Base-by-base conservation (phyloP, 2,113 vertebrate genomes). In the Callionymus lyra region DNA sequence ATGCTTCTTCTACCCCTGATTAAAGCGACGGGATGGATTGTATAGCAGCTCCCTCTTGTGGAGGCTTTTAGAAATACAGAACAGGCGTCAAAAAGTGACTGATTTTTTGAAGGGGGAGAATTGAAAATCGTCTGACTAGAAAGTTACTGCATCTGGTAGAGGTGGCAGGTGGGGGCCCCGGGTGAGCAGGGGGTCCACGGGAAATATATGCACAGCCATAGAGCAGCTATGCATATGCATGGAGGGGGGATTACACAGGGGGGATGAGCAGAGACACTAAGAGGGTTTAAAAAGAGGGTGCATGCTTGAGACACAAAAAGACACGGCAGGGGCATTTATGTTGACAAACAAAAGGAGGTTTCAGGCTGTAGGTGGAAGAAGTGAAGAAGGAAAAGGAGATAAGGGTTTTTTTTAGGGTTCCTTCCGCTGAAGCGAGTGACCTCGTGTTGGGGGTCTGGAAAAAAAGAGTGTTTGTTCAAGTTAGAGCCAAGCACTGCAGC, bases 1-100 rank as follows among this genome's bases (percentile, higher is more conserved):
- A 59, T 27, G 53, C 46, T 32, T 50, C 16, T 32, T 12, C 27
- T n/a, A n/a, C 32, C 41, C 27, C 10, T 21, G 16, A 36, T 44
- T 46, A 32, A 41, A 63, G 38, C 33, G 45, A 41, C 52, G 66
- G 82, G 83, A 91, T 88, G 84, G 75, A 84, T 85, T 95, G 90
- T 89, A 84, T 87, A 90, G 89, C 88, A 90, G 90, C 93, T 89
- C 90, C 91, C 93, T 96, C 93, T 97, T 91, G 91, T 95, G 93
- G 92, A 80, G 61, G 34, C 52, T 64, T 6, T 10, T 19, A 43
- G 53, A 65, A 82, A 44, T 73, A 67, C 65, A 66, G 9, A 19
- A 73, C 53, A 44, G 44, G 43, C 4, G 4, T 27, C 21, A 27
- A 27, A 27, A 8, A 4, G 21, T 27, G 21, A 5, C 21, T 27